A percentile compares a stretch with the other conserved stretches of the same genome.
Evolutionary conservation across 2,113 vertebrate genomes (phyloP).

Genomic region (Carassius gibelio): DNA sequence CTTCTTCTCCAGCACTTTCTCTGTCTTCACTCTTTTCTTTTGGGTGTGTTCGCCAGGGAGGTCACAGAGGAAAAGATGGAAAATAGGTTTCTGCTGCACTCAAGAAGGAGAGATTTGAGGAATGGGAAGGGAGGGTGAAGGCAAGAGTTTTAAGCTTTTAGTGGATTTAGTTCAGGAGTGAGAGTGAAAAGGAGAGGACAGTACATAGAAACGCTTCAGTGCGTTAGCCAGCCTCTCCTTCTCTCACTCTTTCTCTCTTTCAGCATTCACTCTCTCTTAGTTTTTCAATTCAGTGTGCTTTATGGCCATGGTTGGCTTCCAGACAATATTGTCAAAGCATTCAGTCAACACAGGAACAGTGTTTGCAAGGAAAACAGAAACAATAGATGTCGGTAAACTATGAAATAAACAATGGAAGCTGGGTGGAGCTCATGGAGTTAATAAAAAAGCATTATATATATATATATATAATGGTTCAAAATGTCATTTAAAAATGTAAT

Average conservation of each 20-base stretch:
- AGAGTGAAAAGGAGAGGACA: slow-evolving; percentile 72
- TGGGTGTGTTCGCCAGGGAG: neutral
- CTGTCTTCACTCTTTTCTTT: slow-evolving; percentile 29
- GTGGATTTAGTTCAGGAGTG: slow-evolving; percentile 69
- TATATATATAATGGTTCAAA: neutral
- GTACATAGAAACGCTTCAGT: slow-evolving; percentile 71
- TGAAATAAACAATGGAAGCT: neutral
- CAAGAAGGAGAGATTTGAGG: slow-evolving; percentile 31
- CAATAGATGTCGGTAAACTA: neutral
- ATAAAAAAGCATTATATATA: neutral
- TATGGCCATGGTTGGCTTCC: neutral
- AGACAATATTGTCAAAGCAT: slow-evolving; percentile 23
- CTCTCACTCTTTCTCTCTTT: neutral
- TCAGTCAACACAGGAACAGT: neutral
- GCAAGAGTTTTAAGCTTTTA: slow-evolving; percentile 52
- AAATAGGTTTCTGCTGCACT: slow-evolving; percentile 39
- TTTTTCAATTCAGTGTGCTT: neutral
- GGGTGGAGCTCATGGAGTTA: neutral
- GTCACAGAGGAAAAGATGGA: neutral
- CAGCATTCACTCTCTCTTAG: neutral
- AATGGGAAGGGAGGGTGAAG: neutral
- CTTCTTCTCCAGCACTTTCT: slow-evolving; percentile 27
- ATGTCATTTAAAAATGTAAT: too few relatives aligned
- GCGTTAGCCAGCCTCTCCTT: neutral
- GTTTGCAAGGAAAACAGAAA: slow-evolving; percentile 25